Percentiles rank a stretch among this genome's conserved stretches.
phyloP scores from a whole-genome alignment of 2,113 vertebrate genomes.

The Malurus cyaneus region DNA sequence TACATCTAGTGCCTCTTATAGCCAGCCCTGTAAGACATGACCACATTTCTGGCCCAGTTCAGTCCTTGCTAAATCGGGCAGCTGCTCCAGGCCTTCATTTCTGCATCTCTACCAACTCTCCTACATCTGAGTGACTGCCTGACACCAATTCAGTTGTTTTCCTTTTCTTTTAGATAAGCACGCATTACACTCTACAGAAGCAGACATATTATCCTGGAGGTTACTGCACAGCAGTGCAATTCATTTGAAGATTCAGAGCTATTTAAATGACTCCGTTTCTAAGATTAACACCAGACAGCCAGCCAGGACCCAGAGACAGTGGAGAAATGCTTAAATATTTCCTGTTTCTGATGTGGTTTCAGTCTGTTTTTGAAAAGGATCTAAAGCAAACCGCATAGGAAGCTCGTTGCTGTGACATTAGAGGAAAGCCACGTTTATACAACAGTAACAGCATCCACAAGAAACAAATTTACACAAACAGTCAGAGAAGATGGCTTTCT shows the following conservation, averaged over 20 bases:
- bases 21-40: not conserved
- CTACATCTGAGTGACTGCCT: not conserved
- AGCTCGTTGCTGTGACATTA: not conserved
- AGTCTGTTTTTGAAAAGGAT: conserved; percentile 23
- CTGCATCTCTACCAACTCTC: not conserved
- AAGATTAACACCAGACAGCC: conserved; percentile 38
- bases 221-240: not conserved
- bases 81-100: not conserved
- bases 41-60: not conserved
- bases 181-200: not conserved
- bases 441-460: not conserved
- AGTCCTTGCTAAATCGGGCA: not conserved
- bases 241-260: not conserved
- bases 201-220: not conserved
- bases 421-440: not conserved
- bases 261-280: conserved; percentile 10
- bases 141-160: not conserved
- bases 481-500: not conserved
- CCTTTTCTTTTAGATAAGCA: not conserved
- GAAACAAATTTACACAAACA: not conserved
- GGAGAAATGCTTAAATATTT: not conserved
- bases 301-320: conserved; percentile 2
- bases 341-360: conserved; percentile 42
- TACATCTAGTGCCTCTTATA: not conserved
- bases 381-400: conserved; percentile 35